Evolutionary conservation across 1,140 invertebrate species (phyloP).

Genomic region (Cataglyphis hispanica): DNA sequence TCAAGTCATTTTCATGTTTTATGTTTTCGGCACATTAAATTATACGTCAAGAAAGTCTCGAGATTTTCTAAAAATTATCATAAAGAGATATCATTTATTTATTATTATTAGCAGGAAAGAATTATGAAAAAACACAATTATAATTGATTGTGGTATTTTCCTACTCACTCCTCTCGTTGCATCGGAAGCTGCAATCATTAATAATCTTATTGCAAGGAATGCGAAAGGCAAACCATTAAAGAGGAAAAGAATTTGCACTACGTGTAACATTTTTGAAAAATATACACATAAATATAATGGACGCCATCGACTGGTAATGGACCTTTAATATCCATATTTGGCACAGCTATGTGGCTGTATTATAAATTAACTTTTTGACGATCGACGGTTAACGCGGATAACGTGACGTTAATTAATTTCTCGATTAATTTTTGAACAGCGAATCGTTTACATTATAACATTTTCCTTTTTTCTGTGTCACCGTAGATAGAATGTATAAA

Average conservation of each 20-base stretch:
- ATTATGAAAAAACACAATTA: background rate
- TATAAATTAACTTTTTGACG: constrained; percentile 40
- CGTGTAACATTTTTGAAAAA: constrained; percentile 19
- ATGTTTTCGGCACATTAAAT: background rate
- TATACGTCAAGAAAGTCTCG: background rate
- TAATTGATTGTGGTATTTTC: background rate
- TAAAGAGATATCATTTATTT: too few species aligned
- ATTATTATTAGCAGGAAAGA: background rate
- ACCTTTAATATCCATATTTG: constrained; percentile 29
- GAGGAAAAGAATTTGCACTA: background rate
- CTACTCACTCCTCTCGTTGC: background rate
- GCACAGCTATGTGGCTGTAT: constrained; percentile 52
- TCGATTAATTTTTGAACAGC: background rate
- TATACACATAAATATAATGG: background rate
- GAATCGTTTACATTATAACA: background rate
- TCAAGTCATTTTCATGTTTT: background rate
- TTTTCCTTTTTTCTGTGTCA: background rate
- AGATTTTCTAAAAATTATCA: background rate
- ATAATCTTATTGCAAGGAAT: background rate
- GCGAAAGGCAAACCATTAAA: background rate
- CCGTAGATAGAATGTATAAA: background rate
- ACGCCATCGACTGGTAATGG: constrained; percentile 12
- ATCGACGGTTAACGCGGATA: constrained; percentile 16
- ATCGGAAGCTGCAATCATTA: background rate
- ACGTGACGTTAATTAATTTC: background rate